Percentiles rank a stretch among this genome's conserved stretches.
Evolutionary conservation across 2,113 vertebrate species (phyloP).

Genomic region (Mustelus asterias): DNA sequence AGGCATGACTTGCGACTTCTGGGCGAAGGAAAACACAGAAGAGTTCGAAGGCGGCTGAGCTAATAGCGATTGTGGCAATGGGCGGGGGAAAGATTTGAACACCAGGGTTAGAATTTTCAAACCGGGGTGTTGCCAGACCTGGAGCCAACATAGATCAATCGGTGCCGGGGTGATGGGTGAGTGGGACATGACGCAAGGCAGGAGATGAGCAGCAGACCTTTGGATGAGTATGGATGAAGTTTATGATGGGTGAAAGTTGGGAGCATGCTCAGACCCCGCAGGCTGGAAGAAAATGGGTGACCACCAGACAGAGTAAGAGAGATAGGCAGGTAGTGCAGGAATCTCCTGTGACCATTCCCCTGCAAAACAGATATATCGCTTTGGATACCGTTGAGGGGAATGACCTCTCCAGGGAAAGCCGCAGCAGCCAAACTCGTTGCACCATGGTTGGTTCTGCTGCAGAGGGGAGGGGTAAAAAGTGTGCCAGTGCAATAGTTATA

Average conservation of each 20-base stretch:
- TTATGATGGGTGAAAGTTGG: not conserved
- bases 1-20: not conserved
- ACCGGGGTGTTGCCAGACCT: not conserved
- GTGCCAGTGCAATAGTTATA: too few relatives aligned
- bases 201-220: not conserved
- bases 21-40: not conserved
- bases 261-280: too few relatives aligned
- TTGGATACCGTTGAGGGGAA: too few relatives aligned
- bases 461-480: too few relatives aligned
- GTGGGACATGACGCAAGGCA: not conserved
- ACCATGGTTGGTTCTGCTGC: too few relatives aligned
- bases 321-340: too few relatives aligned
- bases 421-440: too few relatives aligned
- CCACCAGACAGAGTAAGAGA: too few relatives aligned
- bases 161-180: not conserved
- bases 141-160: not conserved
- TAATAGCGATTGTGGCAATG: not conserved
- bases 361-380: too few relatives aligned
- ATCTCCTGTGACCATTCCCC: too few relatives aligned
- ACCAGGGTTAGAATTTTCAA: not conserved
- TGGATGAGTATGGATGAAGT: not conserved
- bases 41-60: not conserved
- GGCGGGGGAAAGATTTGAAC: not conserved
- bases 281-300: too few relatives aligned
- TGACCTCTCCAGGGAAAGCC: too few relatives aligned